Base-by-base conservation (phyloP, 2,797 vertebrate genomes). In the Karalla daura region DNA sequence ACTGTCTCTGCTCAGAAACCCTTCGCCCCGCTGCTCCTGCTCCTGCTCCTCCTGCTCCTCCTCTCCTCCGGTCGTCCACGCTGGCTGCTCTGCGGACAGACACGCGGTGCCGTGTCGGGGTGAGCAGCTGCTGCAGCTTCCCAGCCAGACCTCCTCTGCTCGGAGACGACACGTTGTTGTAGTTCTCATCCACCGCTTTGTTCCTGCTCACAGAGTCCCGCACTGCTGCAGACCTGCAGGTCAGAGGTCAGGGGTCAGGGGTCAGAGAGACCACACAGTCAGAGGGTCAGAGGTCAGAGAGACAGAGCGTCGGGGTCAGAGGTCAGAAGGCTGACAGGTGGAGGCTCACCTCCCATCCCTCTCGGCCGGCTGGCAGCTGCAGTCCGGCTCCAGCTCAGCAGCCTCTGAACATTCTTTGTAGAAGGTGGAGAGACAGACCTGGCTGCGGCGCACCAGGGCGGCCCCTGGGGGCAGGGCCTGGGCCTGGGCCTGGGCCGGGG, bases 41-140 rank as follows among this genome's bases (percentile, higher is more conserved):
- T 0, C 76, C 62, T 5, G 88, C 44, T 35, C 64, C 70, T 3
- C 76, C 39, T 0, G 65, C 45, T 0, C 76, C 62, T 5, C 88
- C 44, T 3, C 81, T 67, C 9, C 89, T 68, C 1, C 93, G 88
- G 63, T 92, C 91, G 3, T 93, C 93, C 62, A 95, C 71, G 43
- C 93, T 93, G 63, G 92, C 86, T 0, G 93, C 87, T 0, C 92
- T 86, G 0, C 92, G 76, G 0, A 78, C 87, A 0, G 88, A 89
- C 5, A 71, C 17, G 1, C 94, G 25, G 79, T 91, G 85, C 8
- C 90, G 85, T 1, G 94, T 93, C 0, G 96, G 96, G 0, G 96
- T 96, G 32, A 97, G 94, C n/a, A 98, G 92, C 88, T 96, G 95
- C 82, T 97, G 96, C 1, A 97, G 92, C 40, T 96, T 96, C 32